Conservation (phyloP, 2,797 vertebrate genomes). For the Potorous gilbertii region DNA sequence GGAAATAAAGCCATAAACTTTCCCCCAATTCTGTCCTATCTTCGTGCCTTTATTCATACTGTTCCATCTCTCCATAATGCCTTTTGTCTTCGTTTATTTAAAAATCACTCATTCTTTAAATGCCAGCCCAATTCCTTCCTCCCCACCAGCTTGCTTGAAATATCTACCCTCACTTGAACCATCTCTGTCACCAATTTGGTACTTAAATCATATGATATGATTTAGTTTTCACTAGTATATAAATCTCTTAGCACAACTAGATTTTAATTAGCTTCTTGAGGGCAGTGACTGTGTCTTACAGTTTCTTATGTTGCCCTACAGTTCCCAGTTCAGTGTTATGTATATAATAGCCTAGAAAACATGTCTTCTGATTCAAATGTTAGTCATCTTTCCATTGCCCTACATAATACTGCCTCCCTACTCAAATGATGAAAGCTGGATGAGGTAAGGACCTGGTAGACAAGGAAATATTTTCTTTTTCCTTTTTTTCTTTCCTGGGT, state of each 20-base stretch:
- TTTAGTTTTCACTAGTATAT: background rate
- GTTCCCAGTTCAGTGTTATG: background rate
- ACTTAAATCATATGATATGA: background rate
- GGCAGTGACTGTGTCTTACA: background rate
- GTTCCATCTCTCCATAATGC: background rate
- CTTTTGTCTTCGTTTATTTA: background rate
- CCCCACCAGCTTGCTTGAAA: background rate
- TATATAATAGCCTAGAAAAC: background rate
- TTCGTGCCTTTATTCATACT: background rate
- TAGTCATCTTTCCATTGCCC: background rate
- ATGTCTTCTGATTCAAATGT: background rate
- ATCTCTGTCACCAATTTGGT: background rate
- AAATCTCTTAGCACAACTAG: background rate
- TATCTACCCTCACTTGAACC: background rate
- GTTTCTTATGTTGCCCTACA: background rate
- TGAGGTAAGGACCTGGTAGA: background rate
- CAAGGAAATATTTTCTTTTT: background rate
- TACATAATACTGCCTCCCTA: background rate
- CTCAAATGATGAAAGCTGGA: background rate
- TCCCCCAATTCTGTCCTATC: background rate
- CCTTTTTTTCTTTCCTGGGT: background rate
- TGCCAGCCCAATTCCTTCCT: background rate
- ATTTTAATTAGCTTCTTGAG: background rate
- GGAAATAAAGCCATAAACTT: background rate
- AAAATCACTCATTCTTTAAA: background rate